Percentiles rank a stretch among this genome's conserved stretches.
phyloP scores from a whole-genome alignment of 2,113 vertebrate genomes.

The Australoheros scitulus region DNA sequence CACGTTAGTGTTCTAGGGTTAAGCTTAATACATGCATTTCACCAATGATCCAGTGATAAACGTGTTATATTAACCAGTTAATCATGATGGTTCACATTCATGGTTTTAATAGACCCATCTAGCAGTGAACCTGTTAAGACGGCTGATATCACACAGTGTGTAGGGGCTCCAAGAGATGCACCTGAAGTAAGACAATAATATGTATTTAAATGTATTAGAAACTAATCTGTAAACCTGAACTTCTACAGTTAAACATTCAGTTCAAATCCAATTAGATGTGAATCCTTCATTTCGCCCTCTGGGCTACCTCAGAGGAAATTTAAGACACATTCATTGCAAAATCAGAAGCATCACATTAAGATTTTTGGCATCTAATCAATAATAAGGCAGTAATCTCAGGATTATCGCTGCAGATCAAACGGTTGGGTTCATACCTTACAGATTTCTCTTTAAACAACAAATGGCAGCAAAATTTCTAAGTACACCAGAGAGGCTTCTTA shows the following conservation, averaged over 20 bases:
- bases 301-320: neutral
- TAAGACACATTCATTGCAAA: slow-evolving; percentile 11
- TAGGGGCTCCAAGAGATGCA: neutral
- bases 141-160: slow-evolving; percentile 4
- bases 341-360: slow-evolving; percentile 7
- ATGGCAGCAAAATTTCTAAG: neutral
- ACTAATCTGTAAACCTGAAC: neutral
- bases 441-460: neutral
- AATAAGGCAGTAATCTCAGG: slow-evolving; percentile 49
- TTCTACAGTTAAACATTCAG: neutral
- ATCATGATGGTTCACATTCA: neutral
- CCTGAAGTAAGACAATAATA: neutral
- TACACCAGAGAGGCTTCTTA: neutral
- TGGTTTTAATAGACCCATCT: neutral
- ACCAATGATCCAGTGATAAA: neutral
- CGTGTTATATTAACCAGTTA: neutral
- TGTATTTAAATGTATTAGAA: neutral
- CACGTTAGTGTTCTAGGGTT: no score
- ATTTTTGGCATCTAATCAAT: slow-evolving; percentile 34
- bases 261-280: neutral
- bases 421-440: neutral
- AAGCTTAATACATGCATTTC: no score
- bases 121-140: neutral
- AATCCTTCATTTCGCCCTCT: neutral
- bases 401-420: neutral